phyloP scores from a whole-genome alignment of 2,888 invertebrate species.

The Caenorhabditis sulstoni region DNA sequence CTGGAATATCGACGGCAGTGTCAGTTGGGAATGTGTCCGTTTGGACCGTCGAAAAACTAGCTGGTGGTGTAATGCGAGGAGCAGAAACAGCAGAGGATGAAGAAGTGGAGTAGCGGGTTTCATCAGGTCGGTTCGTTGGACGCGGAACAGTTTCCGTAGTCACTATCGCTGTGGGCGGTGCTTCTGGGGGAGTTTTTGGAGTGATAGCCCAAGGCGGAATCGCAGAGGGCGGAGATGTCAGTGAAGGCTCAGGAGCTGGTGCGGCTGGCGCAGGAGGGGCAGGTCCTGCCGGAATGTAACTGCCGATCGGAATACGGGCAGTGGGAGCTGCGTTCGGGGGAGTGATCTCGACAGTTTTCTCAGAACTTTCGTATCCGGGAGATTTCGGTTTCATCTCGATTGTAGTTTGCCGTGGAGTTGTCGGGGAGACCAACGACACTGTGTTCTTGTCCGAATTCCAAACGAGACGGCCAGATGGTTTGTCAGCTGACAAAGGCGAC shows the following conservation, averaged over 20 bases:
- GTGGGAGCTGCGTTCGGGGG: constrained; percentile 36
- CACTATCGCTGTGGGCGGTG: constrained; percentile 2
- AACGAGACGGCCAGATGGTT: constrained; percentile 38
- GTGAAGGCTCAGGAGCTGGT: background rate
- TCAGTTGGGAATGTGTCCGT: background rate
- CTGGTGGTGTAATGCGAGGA: no score
- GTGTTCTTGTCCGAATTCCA: constrained; percentile 48
- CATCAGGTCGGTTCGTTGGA: no score
- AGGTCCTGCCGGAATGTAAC: constrained; percentile 2
- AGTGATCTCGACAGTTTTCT: constrained; percentile 3
- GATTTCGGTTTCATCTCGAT: background rate
- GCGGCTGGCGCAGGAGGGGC: background rate
- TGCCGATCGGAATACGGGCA: background rate
- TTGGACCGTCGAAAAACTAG: background rate
- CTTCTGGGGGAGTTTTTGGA: constrained; percentile 26
- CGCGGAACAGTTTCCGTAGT: background rate
- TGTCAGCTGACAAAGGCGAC: constrained; percentile 17
- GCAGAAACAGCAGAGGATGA: no score
- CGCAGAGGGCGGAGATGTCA: constrained; percentile 25
- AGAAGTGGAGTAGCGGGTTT: background rate
- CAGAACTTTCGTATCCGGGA: constrained; percentile 1
- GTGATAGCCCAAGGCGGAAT: constrained; percentile 21
- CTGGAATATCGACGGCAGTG: constrained; percentile 2
- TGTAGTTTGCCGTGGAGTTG: background rate
- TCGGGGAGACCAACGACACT: background rate